Evolutionary conservation across 2,888 invertebrate genomes (phyloP).

Genomic region (Anorthoa munda): DNA sequence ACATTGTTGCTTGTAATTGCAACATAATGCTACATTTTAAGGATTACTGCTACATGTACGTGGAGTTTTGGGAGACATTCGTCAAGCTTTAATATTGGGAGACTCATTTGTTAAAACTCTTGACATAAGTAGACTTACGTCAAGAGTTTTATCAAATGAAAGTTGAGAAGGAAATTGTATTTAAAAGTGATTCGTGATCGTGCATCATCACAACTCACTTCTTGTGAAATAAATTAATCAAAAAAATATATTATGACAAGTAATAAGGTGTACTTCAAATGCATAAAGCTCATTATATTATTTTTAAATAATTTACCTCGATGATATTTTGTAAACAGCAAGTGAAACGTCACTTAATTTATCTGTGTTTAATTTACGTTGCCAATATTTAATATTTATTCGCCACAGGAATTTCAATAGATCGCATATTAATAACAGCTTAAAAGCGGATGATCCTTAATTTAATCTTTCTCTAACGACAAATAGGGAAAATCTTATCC

Average conservation of each 20-base stretch:
- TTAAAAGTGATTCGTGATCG: background rate
- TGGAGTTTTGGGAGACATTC: background rate
- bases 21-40: slow-evolving; percentile 2
- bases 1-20: background rate
- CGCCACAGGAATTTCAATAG: background rate
- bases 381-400: slow-evolving; percentile 8
- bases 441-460: slow-evolving; percentile 36
- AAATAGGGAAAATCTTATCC: slow-evolving; percentile 13
- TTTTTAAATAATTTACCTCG: background rate
- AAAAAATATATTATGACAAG: too few species aligned
- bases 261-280: too few species aligned
- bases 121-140: background rate
- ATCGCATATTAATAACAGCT: slow-evolving; percentile 24
- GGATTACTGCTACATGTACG: background rate
- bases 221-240: too few species aligned
- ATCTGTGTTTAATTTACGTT: background rate
- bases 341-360: background rate
- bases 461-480: slow-evolving; percentile 7
- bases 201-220: background rate
- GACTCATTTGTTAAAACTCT: too few species aligned
- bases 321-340: background rate
- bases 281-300: background rate
- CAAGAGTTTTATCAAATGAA: background rate
- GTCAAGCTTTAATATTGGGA: background rate
- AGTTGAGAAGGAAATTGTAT: background rate